Evolutionary conservation across 2,888 invertebrate genomes (phyloP), one percentile per base, ranked within the genome.

Genomic region (Torymus tubicola): DNA sequence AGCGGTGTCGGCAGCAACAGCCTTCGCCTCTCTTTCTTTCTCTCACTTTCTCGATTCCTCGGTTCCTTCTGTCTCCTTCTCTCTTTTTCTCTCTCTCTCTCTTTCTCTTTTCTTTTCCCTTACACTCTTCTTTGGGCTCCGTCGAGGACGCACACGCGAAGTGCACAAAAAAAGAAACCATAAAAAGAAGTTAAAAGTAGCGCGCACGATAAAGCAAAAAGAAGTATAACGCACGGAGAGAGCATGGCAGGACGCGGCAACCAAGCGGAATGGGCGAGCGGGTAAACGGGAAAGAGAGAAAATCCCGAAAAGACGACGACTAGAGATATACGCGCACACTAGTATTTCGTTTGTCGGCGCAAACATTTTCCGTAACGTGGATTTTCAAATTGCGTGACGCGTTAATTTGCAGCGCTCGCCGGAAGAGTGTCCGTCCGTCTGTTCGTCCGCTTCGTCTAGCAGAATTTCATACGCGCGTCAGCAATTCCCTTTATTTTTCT

Each of bases 151-250:
- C 14, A 61, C 16, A 16, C 14, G 53, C 31, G 12, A 42, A 55
- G 53, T 3, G 55, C 12, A 13, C 8, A 10, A 14, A 52, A 13
- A 53, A 57, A 53, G 13, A 14, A 80, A 65, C 18, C 64, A 64
- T 60, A 75, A 80, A 75, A 80, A 76, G 65, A 75, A 80, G 64
- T 80, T 80, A 65, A 80, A 75, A 80, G 80, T 75, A 61, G 70
- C 60, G 80, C 64, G 60, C 18, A 57, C 12, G 21, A 21, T 12
- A 21, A 60, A 50, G 18, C 31, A 31, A 24, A 21, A 55, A 57
- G 61, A 64, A 57, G 11, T 11, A 55, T 4, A 50, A 13, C 4
- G 13, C 21, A n/a, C 18, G 42, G 69, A 42, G 53, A 13, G 50
- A 63, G n/a, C 18, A 58, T 10, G n/a, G 12, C 24, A 21, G 53